These are phyloP conservation scores for Cephonodes hylas DNA, from an alignment of 2,888 invertebrate species.

Conservation along the genomic window DNA sequence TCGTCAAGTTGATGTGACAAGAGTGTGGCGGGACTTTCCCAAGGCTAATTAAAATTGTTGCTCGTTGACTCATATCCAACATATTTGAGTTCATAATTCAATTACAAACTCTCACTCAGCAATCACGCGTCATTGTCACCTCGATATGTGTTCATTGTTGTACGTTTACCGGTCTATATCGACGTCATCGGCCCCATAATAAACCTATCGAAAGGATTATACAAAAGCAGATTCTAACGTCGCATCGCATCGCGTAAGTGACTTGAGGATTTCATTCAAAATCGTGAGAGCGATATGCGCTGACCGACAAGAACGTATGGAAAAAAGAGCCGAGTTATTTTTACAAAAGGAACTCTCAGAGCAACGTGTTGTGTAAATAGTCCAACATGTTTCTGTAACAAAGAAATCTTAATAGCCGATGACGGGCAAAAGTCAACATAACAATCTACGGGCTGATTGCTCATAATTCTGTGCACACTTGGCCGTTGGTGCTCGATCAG, in stretches of 20 bases:
- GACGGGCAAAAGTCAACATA: constrained; percentile 77
- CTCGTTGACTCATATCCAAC: constrained; percentile 58
- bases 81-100: constrained; percentile 58
- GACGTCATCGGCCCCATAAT: constrained; percentile 67
- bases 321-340: constrained; percentile 68
- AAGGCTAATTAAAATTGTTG: constrained; percentile 66
- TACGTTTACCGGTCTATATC: constrained; percentile 60
- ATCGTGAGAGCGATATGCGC: constrained; percentile 71
- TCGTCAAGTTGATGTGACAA: neutral
- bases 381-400: constrained; percentile 79
- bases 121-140: constrained; percentile 78
- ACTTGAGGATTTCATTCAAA: constrained; percentile 76
- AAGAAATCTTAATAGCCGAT: constrained; percentile 81
- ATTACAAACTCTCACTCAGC: constrained; percentile 69
- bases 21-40: constrained; percentile 28
- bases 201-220: constrained; percentile 72
- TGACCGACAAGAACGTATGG: constrained; percentile 57
- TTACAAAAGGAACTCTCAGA: constrained; percentile 66
- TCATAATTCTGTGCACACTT: constrained; percentile 62
- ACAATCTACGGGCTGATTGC: constrained; percentile 78
- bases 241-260: constrained; percentile 58
- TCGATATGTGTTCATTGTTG: constrained; percentile 60
- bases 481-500: neutral
- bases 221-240: constrained; percentile 77
- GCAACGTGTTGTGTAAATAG: constrained; percentile 80